Evolutionary conservation across 2,113 vertebrate species (phyloP).

Genomic region (Leptobrachium leishanense): DNA sequence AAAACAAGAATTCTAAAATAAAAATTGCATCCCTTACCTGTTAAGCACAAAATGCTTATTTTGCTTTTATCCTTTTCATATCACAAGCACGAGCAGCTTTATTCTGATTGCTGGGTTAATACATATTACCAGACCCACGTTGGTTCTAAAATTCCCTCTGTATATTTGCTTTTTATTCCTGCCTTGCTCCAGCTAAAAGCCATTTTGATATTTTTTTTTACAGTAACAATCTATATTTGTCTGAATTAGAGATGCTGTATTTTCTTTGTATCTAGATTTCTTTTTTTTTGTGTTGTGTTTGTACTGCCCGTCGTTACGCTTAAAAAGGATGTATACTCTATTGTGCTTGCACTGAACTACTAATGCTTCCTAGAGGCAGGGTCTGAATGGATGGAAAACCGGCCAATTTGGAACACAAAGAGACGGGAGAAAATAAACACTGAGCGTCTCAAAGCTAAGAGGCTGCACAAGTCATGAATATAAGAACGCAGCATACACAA

Average conservation of each 20-base stretch:
- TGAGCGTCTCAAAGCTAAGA: background rate
- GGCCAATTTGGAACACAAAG: background rate
- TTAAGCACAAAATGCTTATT: too few species aligned
- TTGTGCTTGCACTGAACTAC: slow-evolving; percentile 22
- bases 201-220: slow-evolving; percentile 21
- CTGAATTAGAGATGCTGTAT: slow-evolving; percentile 10
- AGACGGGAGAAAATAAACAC: background rate
- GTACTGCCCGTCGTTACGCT: slow-evolving; percentile 30
- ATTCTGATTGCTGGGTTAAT: slow-evolving; percentile 10
- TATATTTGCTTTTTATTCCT: slow-evolving; percentile 19
- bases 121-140: background rate
- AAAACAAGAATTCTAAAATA: too few species aligned
- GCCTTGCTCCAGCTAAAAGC: slow-evolving; percentile 28
- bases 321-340: slow-evolving; percentile 30
- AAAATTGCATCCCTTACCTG: too few species aligned
- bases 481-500: too few species aligned
- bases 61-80: too few species aligned
- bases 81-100: background rate
- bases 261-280: slow-evolving; percentile 41
- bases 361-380: slow-evolving; percentile 7
- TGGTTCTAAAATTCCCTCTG: background rate
- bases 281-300: slow-evolving; percentile 34
- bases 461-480: too few species aligned
- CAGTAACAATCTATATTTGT: slow-evolving; percentile 30
- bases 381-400: slow-evolving; percentile 8